Percentiles rank a stretch among this genome's conserved stretches.
phyloP scores from a whole-genome alignment of 2,113 vertebrate genomes.

The Alectura lathami region DNA sequence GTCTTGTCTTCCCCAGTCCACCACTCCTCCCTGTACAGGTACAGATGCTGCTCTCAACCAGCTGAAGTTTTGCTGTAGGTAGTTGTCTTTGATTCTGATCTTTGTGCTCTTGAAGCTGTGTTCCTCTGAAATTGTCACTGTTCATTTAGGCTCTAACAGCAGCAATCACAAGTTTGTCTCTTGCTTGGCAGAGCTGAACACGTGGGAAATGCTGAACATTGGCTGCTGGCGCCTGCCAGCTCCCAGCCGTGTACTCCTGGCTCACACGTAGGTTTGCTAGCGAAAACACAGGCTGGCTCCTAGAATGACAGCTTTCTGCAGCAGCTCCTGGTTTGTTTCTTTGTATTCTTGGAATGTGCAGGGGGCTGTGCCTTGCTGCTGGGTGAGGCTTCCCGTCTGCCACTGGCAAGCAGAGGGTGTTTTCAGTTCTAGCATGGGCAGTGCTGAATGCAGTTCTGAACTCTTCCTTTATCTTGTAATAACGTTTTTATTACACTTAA shows the following conservation, averaged over 20 bases:
- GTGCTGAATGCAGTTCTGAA: neutral
- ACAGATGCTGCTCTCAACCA: neutral
- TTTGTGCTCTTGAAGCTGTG: neutral
- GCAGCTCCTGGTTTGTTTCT: slow-evolving; percentile 31
- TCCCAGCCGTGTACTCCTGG: neutral
- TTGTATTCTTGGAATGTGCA: slow-evolving; percentile 3
- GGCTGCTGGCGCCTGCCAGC: neutral
- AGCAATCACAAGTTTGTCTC: neutral
- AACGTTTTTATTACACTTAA: neutral
- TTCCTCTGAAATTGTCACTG: neutral
- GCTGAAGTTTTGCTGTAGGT: neutral
- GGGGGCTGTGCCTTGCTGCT: neutral
- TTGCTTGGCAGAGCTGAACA: neutral
- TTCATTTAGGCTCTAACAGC: neutral
- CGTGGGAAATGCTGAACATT: neutral
- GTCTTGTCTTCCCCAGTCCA: neutral
- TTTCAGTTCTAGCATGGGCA: neutral
- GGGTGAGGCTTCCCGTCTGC: slow-evolving; percentile 52
- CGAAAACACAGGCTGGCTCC: slow-evolving; percentile 14
- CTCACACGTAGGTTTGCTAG: slow-evolving; percentile 6
- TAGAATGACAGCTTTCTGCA: slow-evolving; percentile 9
- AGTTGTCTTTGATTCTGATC: neutral
- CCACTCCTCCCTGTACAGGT: neutral
- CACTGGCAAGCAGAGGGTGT: neutral
- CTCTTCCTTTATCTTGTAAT: neutral